phyloP scores from a whole-genome alignment of 2,888 invertebrate species.

The Drosophila paranaensis region DNA sequence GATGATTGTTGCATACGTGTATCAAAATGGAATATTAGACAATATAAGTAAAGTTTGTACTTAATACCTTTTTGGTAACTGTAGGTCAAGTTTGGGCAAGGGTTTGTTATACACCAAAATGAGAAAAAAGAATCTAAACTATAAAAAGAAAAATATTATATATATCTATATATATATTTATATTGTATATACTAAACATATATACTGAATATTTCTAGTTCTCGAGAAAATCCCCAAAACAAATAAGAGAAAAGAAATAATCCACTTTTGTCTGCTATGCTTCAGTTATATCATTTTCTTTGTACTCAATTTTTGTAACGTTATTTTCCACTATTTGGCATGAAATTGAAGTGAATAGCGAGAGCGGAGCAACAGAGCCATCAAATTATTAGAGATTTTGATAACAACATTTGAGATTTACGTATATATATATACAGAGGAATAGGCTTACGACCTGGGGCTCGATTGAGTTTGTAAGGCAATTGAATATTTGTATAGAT shows the following conservation, averaged over 20 bases:
- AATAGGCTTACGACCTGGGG: slow-evolving; percentile 56
- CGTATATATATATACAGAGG: slow-evolving; percentile 54
- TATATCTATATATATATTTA: slow-evolving; percentile 19
- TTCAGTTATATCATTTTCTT: slow-evolving; percentile 55
- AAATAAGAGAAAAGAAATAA: slow-evolving; percentile 4
- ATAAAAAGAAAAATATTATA: slow-evolving; percentile 5
- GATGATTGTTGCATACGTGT: slow-evolving; percentile 35
- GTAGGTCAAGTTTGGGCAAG: slow-evolving; percentile 47
- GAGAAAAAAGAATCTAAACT: slow-evolving; percentile 9
- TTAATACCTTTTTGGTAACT: slow-evolving; percentile 63
- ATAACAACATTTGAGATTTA: slow-evolving; percentile 67
- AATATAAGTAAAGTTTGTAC: slow-evolving; percentile 48
- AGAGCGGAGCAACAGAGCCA: slow-evolving; percentile 14
- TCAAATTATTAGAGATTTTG: slow-evolving; percentile 60
- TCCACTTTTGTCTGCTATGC: slow-evolving; percentile 34
- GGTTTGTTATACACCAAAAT: slow-evolving; percentile 43
- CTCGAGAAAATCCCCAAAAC: slow-evolving; percentile 30
- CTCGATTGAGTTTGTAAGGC: slow-evolving; percentile 58
- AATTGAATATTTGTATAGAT: slow-evolving; percentile 63
- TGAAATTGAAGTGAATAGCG: slow-evolving; percentile 13
- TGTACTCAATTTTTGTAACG: slow-evolving; percentile 18
- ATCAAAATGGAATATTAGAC: slow-evolving; percentile 35
- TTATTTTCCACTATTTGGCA: slow-evolving; percentile 33
- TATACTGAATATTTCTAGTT: slow-evolving; percentile 43
- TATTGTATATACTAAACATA: slow-evolving; percentile 36